Evolutionary conservation across 2,113 vertebrate species (phyloP).

Genomic region (Megaleporinus macrocephalus): DNA sequence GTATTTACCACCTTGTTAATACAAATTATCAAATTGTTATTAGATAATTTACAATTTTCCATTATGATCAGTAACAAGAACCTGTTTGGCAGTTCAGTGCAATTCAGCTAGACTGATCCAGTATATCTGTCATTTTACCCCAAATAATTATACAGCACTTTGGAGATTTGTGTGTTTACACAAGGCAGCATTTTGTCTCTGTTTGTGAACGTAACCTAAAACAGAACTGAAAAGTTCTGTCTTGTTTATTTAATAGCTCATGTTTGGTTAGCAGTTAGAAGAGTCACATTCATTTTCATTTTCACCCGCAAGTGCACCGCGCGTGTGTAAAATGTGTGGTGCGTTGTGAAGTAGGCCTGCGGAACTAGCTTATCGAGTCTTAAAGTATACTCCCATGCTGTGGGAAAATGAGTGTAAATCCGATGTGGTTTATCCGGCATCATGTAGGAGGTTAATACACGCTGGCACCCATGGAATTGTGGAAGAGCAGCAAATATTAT

Average conservation of each 20-base stretch:
- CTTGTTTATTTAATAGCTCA: neutral
- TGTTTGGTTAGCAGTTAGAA: neutral
- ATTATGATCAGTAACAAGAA: no score
- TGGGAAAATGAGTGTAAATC: slow-evolving; percentile 52
- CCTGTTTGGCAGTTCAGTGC: no score
- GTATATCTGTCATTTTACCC: no score
- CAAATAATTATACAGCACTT: no score
- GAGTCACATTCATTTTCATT: neutral
- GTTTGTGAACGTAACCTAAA: neutral
- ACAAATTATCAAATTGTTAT: no score
- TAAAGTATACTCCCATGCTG: slow-evolving; percentile 28
- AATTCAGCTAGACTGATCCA: no score
- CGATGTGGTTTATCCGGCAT: slow-evolving; percentile 48
- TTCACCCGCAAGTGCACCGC: slow-evolving; percentile 4
- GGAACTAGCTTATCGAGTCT: slow-evolving; percentile 45
- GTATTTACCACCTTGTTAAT: no score
- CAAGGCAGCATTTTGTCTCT: neutral
- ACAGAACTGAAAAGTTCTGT: neutral
- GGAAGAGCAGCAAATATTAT: slow-evolving; percentile 48
- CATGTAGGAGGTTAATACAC: slow-evolving; percentile 56
- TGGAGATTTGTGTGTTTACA: no score
- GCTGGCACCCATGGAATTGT: slow-evolving; percentile 47
- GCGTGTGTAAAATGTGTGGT: slow-evolving; percentile 27
- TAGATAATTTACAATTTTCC: no score
- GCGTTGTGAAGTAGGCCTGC: slow-evolving; percentile 15